Conservation (phyloP, 2,888 invertebrate species). For the Sepioteuthis lessoniana region DNA sequence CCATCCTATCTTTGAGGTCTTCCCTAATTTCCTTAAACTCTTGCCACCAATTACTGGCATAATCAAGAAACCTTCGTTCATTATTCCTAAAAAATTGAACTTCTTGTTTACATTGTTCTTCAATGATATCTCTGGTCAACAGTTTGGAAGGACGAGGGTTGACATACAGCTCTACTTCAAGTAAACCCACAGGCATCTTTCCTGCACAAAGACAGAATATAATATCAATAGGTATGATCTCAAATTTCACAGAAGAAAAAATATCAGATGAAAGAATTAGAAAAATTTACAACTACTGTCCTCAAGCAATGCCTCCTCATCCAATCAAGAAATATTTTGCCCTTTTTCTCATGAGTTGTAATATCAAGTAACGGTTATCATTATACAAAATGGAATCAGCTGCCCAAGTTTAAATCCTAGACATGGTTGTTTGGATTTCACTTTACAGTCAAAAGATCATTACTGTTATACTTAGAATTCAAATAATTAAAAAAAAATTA, state of each 20-base stretch:
- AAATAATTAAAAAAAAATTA: too few relatives aligned
- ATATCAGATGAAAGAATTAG: neutral
- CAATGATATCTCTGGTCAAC: conserved; percentile 67
- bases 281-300: too few relatives aligned
- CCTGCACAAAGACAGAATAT: neutral
- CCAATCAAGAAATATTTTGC: too few relatives aligned
- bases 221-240: neutral
- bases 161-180: conserved; percentile 72
- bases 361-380: too few relatives aligned
- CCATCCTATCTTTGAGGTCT: conserved; percentile 71
- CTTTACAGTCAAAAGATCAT: too few relatives aligned
- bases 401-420: too few relatives aligned
- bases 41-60: conserved; percentile 76
- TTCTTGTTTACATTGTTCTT: conserved; percentile 72
- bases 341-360: too few relatives aligned
- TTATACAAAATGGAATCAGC: too few relatives aligned
- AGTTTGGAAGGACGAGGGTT: conserved; percentile 66
- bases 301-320: too few relatives aligned
- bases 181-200: conserved; percentile 73
- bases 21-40: conserved; percentile 74
- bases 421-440: too few relatives aligned
- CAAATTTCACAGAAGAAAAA: neutral
- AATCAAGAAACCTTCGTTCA: conserved; percentile 75
- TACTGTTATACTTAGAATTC: too few relatives aligned
- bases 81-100: conserved; percentile 70